Evolutionary conservation across 53 echinoderm and acorn worm genomes (phyloP).

Genomic region (Patiria pectinifera): DNA sequence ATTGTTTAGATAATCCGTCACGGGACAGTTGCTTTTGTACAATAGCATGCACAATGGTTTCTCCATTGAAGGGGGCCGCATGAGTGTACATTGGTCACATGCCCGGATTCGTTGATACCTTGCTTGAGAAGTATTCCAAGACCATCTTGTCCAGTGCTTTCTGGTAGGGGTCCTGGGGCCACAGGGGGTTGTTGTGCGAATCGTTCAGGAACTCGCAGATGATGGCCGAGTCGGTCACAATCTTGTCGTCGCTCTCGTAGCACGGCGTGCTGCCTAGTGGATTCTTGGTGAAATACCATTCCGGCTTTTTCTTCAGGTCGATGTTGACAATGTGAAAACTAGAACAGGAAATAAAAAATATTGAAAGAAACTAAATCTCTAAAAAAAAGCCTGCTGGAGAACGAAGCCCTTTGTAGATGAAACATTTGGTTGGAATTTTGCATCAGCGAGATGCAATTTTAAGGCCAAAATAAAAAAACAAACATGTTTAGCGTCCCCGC

Average conservation of each 20-base stretch:
- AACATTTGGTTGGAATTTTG: not conserved
- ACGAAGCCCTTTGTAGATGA: not conserved
- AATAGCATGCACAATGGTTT: no score
- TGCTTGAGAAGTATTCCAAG: conserved; percentile 74
- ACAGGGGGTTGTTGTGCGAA: conserved; percentile 59
- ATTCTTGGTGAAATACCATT: conserved; percentile 80
- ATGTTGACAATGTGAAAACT: conserved; percentile 83
- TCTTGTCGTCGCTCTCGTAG: conserved; percentile 74
- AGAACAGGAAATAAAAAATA: not conserved
- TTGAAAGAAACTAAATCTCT: not conserved
- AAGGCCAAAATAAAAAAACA: no score
- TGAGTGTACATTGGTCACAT: no score
- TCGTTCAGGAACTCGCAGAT: conserved; percentile 77
- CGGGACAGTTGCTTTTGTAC: no score
- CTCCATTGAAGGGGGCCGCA: no score
- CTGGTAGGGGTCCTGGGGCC: conserved; percentile 75
- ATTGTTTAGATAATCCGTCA: no score
- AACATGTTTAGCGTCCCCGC: no score
- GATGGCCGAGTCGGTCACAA: conserved; percentile 79
- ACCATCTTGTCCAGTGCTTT: conserved; percentile 79
- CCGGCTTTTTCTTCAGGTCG: conserved; percentile 71
- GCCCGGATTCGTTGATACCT: conserved; percentile 40
- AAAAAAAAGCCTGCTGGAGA: not conserved
- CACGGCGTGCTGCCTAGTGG: conserved; percentile 78
- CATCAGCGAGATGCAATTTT: no score